Conservation (phyloP, 2,113 vertebrate genomes). For the Rhinolophus sinicus region DNA sequence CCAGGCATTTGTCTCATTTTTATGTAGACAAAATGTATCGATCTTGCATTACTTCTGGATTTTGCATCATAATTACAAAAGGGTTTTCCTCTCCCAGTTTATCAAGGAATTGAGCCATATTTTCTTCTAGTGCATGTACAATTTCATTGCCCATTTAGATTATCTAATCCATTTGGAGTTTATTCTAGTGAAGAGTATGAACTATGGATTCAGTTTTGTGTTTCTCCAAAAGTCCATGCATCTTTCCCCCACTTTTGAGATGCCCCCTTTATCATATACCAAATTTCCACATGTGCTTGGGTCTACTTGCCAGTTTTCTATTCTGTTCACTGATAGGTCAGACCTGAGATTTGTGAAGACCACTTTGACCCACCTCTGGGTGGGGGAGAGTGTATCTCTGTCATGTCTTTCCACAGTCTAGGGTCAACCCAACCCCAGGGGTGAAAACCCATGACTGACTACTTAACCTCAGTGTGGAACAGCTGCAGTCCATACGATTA, state of each 20-base stretch:
- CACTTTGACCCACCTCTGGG: not conserved
- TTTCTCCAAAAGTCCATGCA: not conserved
- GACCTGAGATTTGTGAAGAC: not conserved
- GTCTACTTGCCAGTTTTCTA: not conserved
- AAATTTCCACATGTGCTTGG: not conserved
- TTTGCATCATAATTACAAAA: slow-evolving; percentile 7
- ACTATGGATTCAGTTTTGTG: not conserved
- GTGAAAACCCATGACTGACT: not conserved
- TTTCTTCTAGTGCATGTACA: not conserved
- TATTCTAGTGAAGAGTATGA: not conserved
- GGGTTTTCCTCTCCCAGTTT: not conserved
- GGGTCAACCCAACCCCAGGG: not conserved
- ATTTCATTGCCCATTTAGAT: not conserved
- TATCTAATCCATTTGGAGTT: not conserved
- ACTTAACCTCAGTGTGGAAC: not conserved
- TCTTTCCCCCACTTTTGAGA: not conserved
- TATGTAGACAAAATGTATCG: not conserved
- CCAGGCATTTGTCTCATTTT: not conserved
- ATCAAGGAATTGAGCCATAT: not conserved
- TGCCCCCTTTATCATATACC: not conserved
- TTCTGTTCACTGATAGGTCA: not conserved
- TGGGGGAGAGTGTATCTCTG: not conserved
- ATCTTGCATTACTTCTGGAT: not conserved
- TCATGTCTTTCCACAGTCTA: not conserved
- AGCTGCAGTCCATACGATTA: rapidly evolving